Conservation (phyloP, 1,140 invertebrate genomes). For the Zaprionus kolodkinae region DNA sequence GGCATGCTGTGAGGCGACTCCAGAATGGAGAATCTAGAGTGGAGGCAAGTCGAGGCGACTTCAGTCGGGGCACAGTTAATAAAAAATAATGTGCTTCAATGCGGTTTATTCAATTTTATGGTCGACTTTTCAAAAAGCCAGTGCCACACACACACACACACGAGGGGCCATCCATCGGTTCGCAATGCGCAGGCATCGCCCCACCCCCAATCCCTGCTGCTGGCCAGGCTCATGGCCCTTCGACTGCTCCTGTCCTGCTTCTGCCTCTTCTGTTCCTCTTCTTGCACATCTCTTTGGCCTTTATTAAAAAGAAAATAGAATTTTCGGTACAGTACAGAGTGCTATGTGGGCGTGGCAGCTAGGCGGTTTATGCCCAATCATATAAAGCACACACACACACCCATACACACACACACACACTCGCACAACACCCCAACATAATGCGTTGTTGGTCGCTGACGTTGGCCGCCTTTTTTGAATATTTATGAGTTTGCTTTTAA, state of each 20-base stretch:
- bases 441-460: constrained; percentile 54
- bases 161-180: constrained; percentile 24
- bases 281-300: constrained; percentile 44
- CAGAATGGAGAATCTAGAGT: background rate
- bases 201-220: background rate
- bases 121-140: constrained; percentile 79
- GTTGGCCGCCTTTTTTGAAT: constrained; percentile 72
- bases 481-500: constrained; percentile 82
- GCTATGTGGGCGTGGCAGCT: constrained; percentile 60
- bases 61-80: constrained; percentile 61
- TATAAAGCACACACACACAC: constrained; percentile 50
- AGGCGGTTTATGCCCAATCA: constrained; percentile 57
- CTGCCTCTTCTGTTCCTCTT: background rate
- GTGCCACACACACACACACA: constrained; percentile 35
- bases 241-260: too few relatives aligned
- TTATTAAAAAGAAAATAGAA: constrained; percentile 81
- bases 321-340: constrained; percentile 59
- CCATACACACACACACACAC: constrained; percentile 30
- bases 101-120: constrained; percentile 83
- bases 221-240: too few relatives aligned
- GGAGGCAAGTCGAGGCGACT: constrained; percentile 6
- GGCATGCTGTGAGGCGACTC: background rate
- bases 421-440: constrained; percentile 34
- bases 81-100: constrained; percentile 82
- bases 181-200: constrained; percentile 18